Evolutionary conservation across 2,888 invertebrate species (phyloP).

Genomic region (Gonocerus acuteangulatus): DNA sequence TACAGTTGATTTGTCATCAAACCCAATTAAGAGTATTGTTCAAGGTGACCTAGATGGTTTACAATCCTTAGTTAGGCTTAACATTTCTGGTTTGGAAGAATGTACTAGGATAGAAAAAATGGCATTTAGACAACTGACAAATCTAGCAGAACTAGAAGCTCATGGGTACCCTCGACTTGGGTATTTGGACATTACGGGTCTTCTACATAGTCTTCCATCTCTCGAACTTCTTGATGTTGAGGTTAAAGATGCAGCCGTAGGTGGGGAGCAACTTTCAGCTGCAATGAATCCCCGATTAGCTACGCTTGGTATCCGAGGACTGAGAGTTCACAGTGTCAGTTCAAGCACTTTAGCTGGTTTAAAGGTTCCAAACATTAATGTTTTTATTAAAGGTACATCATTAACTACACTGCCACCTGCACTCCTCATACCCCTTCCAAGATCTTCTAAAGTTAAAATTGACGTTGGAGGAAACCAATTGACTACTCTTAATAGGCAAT

Average conservation of each 20-base stretch:
- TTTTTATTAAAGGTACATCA: constrained; percentile 75
- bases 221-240: constrained; percentile 74
- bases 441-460: constrained; percentile 70
- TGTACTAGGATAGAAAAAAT: constrained; percentile 72
- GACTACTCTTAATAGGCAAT: constrained; percentile 65
- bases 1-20: constrained; percentile 69
- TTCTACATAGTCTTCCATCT: constrained; percentile 65
- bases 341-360: constrained; percentile 78
- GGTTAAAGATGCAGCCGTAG: constrained; percentile 73
- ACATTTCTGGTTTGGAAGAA: constrained; percentile 57
- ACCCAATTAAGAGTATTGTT: constrained; percentile 69
- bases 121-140: constrained; percentile 64
- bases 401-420: constrained; percentile 69
- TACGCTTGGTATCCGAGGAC: constrained; percentile 66
- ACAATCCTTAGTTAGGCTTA: constrained; percentile 49
- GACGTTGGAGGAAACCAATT: constrained; percentile 73
- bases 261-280: constrained; percentile 72
- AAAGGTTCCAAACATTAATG: constrained; percentile 60
- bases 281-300: constrained; percentile 69
- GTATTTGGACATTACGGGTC: constrained; percentile 76
- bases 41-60: constrained; percentile 69
- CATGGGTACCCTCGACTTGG: constrained; percentile 72
- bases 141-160: constrained; percentile 61
- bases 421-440: constrained; percentile 75
- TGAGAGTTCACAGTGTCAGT: constrained; percentile 65